Evolutionary conservation across 2,113 vertebrate genomes (phyloP).

Genomic region (Tachysurus fulvidraco): DNA sequence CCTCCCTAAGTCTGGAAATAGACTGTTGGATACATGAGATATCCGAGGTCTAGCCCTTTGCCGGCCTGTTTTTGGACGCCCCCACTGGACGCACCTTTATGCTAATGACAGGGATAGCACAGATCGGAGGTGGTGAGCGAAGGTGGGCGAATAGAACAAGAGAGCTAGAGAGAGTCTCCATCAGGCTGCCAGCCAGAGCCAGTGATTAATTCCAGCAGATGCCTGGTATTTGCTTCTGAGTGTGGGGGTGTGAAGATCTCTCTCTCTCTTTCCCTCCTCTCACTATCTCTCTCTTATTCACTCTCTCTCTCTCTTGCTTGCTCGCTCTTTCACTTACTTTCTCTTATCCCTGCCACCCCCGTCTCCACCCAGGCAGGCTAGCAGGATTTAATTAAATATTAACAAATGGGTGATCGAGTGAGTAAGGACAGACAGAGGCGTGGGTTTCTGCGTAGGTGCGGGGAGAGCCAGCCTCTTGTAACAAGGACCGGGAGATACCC

Average conservation of each 20-base stretch:
- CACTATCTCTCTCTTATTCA: conserved; percentile 52
- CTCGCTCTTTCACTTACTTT: conserved; percentile 49
- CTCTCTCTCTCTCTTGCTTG: conserved; percentile 56
- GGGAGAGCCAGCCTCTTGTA: conserved; percentile 62
- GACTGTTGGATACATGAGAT: conserved; percentile 15
- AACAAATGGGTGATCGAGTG: conserved; percentile 56
- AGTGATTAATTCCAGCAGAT: conserved; percentile 69
- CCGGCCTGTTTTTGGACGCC: conserved; percentile 21
- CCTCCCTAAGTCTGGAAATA: conserved; percentile 33
- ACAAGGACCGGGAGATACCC: conserved; percentile 60
- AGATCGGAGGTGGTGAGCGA: conserved; percentile 48
- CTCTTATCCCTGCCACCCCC: conserved; percentile 46
- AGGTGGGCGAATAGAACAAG: conserved; percentile 48
- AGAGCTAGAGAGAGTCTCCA: conserved; percentile 56
- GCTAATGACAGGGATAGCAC: conserved; percentile 63
- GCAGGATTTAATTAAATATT: conserved; percentile 72
- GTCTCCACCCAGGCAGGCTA: conserved; percentile 48
- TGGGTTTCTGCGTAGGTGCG: conserved; percentile 63
- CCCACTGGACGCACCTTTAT: conserved; percentile 64
- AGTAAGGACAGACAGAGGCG: conserved; percentile 52
- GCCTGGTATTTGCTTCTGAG: conserved; percentile 67
- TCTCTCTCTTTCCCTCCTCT: conserved; percentile 60
- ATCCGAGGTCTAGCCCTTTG: conserved; percentile 20
- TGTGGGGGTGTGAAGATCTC: conserved; percentile 70
- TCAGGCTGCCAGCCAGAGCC: conserved; percentile 59